These are phyloP conservation scores for Upupa epops DNA, from an alignment of 2,113 vertebrate genomes.

Conservation along the genomic window DNA sequence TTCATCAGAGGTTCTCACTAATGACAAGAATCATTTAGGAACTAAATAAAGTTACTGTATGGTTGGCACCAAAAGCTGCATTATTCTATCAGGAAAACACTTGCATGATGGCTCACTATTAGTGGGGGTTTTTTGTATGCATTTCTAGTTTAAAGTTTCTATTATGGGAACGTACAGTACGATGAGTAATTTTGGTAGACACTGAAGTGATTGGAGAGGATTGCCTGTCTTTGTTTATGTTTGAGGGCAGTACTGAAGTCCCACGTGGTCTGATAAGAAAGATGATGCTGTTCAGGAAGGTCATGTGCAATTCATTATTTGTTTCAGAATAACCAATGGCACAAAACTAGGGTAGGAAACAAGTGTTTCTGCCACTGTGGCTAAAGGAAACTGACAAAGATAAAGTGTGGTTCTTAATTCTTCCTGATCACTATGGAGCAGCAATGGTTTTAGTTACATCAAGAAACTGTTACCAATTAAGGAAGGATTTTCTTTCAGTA, in stretches of 20 bases:
- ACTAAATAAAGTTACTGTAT: neutral
- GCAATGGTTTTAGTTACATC: neutral
- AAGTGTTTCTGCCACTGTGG: neutral
- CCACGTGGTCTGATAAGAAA: neutral
- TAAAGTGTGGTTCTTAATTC: neutral
- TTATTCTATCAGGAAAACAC: neutral
- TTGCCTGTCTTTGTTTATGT: neutral
- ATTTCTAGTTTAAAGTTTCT: neutral
- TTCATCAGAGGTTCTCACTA: neutral
- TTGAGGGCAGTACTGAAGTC: neutral
- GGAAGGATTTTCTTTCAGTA: neutral
- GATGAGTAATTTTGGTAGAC: neutral
- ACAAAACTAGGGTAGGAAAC: neutral
- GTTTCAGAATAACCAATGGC: neutral
- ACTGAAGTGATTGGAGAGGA: neutral
- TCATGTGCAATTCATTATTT: neutral
- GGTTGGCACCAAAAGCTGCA: neutral
- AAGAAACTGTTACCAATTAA: neutral
- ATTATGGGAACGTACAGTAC: neutral
- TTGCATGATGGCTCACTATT: fast-evolving
- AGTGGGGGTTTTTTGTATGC: neutral
- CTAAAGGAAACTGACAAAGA: neutral
- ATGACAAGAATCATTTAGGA: neutral
- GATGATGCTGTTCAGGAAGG: neutral
- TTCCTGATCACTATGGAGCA: neutral